Base-by-base conservation (phyloP, 2,797 vertebrate genomes). In the Leptodactylus fallax region DNA sequence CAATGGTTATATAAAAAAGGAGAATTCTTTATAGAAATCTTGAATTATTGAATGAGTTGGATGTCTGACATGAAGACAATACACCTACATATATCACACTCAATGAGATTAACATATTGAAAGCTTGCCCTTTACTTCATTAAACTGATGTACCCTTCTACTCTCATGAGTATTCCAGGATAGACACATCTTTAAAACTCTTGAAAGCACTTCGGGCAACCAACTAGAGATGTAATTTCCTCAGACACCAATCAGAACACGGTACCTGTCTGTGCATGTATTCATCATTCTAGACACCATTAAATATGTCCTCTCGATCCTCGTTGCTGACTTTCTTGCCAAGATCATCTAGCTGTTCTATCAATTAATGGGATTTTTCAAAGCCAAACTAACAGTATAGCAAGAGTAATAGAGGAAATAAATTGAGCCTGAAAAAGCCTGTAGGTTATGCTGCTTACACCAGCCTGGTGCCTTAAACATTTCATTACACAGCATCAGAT, bases 291-390 rank as follows among this genome's bases (percentile, higher is more conserved):
- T 69, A 69, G 81, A 88, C 81, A 80, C 27, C 49, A 72, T 88
- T 72, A 85, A 85, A 88, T 77, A 61, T 72, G 76, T 79, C 79
- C 76, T 87, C 47, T 67, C 79, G 6, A 79, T 69, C 60, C 36
- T 77, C 45, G 36, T 51, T 79, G 82, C 72, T 55, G 21, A 47
- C 55, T 69, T 12, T 72, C 76, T 85, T 88, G 55, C 76, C 81
- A 85, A 51, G 63, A 74, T 80, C 63, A 85, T 88, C 76, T 87
- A 65, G 60, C 87, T 83, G 87, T 84, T 83, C 72, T 85, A 74
- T 88, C 81, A 80, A 88, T 88, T 88, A 84, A 88, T 49, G 17
- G 76, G 63, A 78, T 79, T 88, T 79, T 69, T 78, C 21, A 84
- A 84, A 83, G 87, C 87, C 74, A 85, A 49, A 19, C 81, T 83